Evolutionary conservation across 2,888 invertebrate species (phyloP).

Genomic region (Cerceris rybyensis): DNA sequence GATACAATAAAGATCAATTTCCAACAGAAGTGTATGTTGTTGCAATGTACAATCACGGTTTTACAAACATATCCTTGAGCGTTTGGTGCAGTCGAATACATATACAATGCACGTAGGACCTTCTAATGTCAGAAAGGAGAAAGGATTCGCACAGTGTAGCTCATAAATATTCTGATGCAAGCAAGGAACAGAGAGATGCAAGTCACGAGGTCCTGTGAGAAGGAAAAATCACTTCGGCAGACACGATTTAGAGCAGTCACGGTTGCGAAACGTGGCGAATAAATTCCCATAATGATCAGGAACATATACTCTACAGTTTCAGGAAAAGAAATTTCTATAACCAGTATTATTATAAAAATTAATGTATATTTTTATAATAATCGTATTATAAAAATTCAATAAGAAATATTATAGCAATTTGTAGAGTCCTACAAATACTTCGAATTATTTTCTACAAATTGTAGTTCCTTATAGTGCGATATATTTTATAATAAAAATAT

Average conservation of each 20-base stretch:
- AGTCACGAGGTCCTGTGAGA: slow-evolving; percentile 23
- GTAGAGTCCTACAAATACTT: too few species aligned
- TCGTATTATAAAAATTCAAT: too few species aligned
- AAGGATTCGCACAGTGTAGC: slow-evolving; percentile 28
- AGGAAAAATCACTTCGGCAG: neutral
- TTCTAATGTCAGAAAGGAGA: slow-evolving; percentile 42
- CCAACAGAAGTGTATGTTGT: neutral
- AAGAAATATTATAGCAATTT: too few species aligned
- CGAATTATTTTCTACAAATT: too few species aligned
- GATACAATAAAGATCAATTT: slow-evolving; percentile 10
- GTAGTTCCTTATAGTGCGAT: too few species aligned
- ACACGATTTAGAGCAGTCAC: neutral
- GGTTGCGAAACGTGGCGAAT: neutral
- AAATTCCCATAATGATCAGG: too few species aligned
- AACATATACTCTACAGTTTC: too few species aligned
- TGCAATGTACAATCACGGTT: slow-evolving; percentile 15
- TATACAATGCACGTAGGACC: slow-evolving; percentile 23
- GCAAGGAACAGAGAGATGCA: slow-evolving; percentile 20
- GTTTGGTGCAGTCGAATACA: slow-evolving; percentile 11
- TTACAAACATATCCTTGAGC: slow-evolving; percentile 39
- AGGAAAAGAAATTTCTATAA: too few species aligned
- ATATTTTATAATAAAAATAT: too few species aligned
- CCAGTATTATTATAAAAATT: too few species aligned
- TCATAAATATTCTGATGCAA: slow-evolving; percentile 48
- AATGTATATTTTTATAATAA: too few species aligned